Evolutionary conservation across 2,797 vertebrate species (phyloP).

Genomic region (Hylomyscus alleni): DNA sequence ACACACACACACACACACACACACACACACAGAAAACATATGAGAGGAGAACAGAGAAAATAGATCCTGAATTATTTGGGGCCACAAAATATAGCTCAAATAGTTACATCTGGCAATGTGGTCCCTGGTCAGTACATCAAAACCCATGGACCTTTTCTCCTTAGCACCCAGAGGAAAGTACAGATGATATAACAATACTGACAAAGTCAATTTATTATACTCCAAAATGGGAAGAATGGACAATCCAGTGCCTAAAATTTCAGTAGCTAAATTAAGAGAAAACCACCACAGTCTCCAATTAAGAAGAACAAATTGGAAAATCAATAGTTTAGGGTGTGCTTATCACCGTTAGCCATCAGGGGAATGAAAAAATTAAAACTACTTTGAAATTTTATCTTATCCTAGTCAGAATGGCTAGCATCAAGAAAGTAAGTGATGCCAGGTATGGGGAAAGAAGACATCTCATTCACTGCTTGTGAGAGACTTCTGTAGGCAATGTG

Average conservation of each 20-base stretch:
- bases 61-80: conserved; percentile 39
- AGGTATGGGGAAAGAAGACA: too few species aligned
- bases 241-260: conserved; percentile 52
- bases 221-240: conserved; percentile 41
- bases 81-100: background rate
- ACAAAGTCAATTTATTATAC: conserved; percentile 7
- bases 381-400: background rate
- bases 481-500: background rate
- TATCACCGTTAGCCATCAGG: background rate
- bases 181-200: background rate
- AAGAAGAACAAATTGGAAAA: background rate
- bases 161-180: conserved; percentile 38
- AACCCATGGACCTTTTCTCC: conserved; percentile 24
- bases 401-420: background rate
- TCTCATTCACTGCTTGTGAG: background rate
- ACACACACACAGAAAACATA: background rate
- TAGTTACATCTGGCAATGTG: conserved; percentile 14
- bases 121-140: background rate
- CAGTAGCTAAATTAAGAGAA: conserved; percentile 32
- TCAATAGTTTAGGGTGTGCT: background rate
- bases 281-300: conserved; percentile 31
- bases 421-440: background rate
- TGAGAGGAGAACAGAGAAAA: conserved; percentile 31
- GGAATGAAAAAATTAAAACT: background rate
- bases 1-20: too few species aligned